Evolutionary conservation across 1,140 invertebrate genomes (phyloP).

Genomic region (Agraylea sexmaculata): DNA sequence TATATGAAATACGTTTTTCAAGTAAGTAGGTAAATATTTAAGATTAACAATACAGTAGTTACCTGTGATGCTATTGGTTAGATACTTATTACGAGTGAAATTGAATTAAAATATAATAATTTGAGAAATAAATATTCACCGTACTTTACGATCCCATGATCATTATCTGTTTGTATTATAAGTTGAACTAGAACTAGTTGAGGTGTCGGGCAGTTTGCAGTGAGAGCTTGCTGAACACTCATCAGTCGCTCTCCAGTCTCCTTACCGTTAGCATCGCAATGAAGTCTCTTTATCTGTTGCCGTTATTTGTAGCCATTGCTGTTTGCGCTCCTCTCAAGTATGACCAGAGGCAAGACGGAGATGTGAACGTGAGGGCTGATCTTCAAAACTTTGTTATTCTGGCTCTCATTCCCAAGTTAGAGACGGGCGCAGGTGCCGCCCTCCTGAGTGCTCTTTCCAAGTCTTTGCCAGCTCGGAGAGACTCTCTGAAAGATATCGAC

Average conservation of each 20-base stretch:
- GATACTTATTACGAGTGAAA: too few relatives aligned
- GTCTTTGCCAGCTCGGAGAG: constrained; percentile 20
- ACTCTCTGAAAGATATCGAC: constrained; percentile 11
- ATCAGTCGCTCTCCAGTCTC: not conserved
- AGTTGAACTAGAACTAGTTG: too few relatives aligned
- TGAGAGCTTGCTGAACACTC: too few relatives aligned
- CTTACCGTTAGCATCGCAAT: not conserved
- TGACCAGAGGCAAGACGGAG: constrained; percentile 50
- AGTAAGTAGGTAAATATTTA: too few relatives aligned
- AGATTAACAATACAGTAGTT: too few relatives aligned
- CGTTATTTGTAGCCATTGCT: constrained; percentile 55
- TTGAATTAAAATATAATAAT: too few relatives aligned
- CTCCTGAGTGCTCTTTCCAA: constrained; percentile 34
- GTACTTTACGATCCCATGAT: too few relatives aligned
- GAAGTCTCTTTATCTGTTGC: constrained; percentile 64
- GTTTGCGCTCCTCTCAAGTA: constrained; percentile 55
- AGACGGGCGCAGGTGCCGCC: constrained; percentile 24
- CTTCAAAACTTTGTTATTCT: constrained; percentile 51
- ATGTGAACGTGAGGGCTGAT: constrained; percentile 49
- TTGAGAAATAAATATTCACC: too few relatives aligned
- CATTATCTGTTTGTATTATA: too few relatives aligned
- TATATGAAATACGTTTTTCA: too few relatives aligned
- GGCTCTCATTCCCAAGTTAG: constrained; percentile 41
- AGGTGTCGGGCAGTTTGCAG: too few relatives aligned
- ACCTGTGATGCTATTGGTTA: too few relatives aligned